Conservation (phyloP, 2,797 vertebrate species). For the Syngnathus rostellatus region DNA sequence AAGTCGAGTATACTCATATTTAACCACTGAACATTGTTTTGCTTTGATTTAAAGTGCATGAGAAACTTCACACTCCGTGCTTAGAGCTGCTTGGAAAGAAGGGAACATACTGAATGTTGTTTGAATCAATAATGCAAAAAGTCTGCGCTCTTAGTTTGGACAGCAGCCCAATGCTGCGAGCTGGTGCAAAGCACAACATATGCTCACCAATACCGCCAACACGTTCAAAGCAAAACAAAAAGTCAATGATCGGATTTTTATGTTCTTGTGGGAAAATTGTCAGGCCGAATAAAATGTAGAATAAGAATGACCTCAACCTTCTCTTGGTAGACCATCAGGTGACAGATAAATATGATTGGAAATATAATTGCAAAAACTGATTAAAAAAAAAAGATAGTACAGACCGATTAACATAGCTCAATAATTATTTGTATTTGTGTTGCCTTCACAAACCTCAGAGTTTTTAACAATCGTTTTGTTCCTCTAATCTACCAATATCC, state of each 20-base stretch:
- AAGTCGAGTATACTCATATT: no score
- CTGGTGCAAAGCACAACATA: slow-evolving; percentile 53
- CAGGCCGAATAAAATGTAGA: slow-evolving; percentile 43
- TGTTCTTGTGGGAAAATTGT: slow-evolving; percentile 32
- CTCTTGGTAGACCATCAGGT: not conserved
- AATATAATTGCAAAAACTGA: no score
- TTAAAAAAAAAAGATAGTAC: no score
- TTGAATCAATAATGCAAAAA: slow-evolving; percentile 46
- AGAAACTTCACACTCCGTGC: slow-evolving; percentile 30
- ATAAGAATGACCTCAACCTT: not conserved
- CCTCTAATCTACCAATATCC: not conserved
- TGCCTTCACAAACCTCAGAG: not conserved
- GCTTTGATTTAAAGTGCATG: slow-evolving; percentile 26
- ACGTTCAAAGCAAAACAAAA: no score
- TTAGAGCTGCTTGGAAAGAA: slow-evolving; percentile 33
- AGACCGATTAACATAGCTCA: no score
- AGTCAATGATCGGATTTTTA: slow-evolving; percentile 21
- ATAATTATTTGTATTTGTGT: not conserved
- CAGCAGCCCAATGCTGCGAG: slow-evolving; percentile 41
- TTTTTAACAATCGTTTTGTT: not conserved
- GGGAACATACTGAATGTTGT: slow-evolving; percentile 25
- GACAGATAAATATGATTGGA: no score
- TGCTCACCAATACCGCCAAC: slow-evolving; percentile 3
- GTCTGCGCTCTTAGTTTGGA: slow-evolving; percentile 32
- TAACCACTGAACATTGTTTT: slow-evolving; percentile 11